Evolutionary conservation across 2,797 vertebrate species (phyloP), one percentile per base, ranked within the genome.

Genomic region (Poecilia wingei): DNA sequence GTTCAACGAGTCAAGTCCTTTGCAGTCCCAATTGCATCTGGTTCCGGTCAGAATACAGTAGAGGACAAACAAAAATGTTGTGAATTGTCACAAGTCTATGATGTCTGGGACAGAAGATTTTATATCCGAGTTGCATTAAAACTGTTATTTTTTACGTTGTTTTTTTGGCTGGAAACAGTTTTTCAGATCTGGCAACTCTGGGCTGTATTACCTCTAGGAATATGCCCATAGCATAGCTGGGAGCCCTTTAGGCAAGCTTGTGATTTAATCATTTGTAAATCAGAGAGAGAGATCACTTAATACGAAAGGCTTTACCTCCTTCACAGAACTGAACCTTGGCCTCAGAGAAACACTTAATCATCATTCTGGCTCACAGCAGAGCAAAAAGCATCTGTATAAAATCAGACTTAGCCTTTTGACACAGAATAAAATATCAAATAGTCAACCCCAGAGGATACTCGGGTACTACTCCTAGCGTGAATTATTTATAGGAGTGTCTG

Each of bases 401-500:
- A 94, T 91, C 90, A 91, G 92, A 91, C 86, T 94, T 95, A 93
- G 92, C 94, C 94, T 94, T 95, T 92, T 94, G 93, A 94, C 94
- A 93, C 88, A 2, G 80, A 95, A 95, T 95, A 87, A 92, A 95
- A 95, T 93, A 94, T 95, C 84, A 94, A 95, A 94, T 91, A 89
- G 89, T 90, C 86, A 8, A 72, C 92, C 91, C 83, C 82, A 82
- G 92, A 85, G 84, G 90, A 93, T 93, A 87, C 82, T 89, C 84
- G 78, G 84, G 79, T 85, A 73, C 86, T 77, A 88, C 89, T 91
- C 80, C 86, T 53, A 75, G 76, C n/a, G 74, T 96, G 92, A 96
- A 95, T 96, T 93, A 96, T 95, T 95, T 92, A 95, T 95, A 92
- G 88, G 80, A 84, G 84, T 83, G 91, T 93, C 89, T 94, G 90